Evolutionary conservation across 35 echinoderm and acorn worm genomes (phyloP).

Genomic region (Acanthaster planci): DNA sequence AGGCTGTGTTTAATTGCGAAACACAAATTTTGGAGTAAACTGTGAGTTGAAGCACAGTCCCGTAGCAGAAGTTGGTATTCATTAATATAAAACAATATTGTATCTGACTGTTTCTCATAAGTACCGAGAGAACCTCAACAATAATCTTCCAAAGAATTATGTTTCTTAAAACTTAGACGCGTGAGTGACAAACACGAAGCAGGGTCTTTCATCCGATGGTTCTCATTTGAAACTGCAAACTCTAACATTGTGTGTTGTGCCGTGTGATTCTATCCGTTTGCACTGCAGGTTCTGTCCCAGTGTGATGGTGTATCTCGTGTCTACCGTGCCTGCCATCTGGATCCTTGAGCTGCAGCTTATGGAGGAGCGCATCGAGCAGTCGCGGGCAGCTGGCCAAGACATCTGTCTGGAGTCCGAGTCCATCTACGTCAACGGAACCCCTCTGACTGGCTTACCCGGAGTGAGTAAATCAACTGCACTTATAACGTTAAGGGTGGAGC

Average conservation of each 20-base stretch:
- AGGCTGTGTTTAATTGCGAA: too few relatives aligned
- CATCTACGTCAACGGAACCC: slow-evolving; percentile 43
- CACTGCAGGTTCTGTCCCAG: slow-evolving; percentile 93
- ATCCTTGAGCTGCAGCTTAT: slow-evolving; percentile 76
- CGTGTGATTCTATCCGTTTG: background rate
- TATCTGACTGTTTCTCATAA: too few relatives aligned
- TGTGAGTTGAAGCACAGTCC: too few relatives aligned
- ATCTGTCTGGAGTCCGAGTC: slow-evolving; percentile 55
- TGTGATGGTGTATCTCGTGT: slow-evolving; percentile 73
- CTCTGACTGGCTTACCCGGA: slow-evolving; percentile 23
- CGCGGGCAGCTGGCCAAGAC: background rate
- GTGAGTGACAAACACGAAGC: background rate
- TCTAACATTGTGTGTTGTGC: background rate
- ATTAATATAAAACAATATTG: too few relatives aligned
- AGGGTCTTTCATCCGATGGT: background rate
- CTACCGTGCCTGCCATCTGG: slow-evolving; percentile 84
- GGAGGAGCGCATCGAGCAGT: slow-evolving; percentile 51
- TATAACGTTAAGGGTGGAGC: too few relatives aligned
- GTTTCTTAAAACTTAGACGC: too few relatives aligned
- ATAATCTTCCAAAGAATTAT: too few relatives aligned
- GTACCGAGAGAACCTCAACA: too few relatives aligned
- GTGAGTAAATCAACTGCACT: too few relatives aligned
- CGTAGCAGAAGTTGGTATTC: too few relatives aligned
- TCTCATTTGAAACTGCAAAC: background rate
- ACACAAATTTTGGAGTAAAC: too few relatives aligned